phyloP scores from a whole-genome alignment of 2,888 invertebrate species.

The Drosophila flavopinicola region DNA sequence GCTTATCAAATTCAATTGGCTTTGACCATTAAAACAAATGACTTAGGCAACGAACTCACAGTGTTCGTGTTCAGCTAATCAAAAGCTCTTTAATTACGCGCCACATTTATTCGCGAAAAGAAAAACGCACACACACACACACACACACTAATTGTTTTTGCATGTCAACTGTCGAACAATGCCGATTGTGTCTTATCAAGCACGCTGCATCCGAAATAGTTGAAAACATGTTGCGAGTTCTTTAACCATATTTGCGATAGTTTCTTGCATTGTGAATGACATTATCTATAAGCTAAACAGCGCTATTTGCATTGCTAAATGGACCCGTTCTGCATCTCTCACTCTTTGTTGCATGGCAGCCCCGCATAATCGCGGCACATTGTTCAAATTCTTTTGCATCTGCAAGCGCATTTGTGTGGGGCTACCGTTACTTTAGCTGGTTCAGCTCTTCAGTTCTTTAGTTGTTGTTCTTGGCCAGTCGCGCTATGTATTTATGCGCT shows the following conservation, averaged over 20 bases:
- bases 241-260: slow-evolving; percentile 69
- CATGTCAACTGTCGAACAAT: slow-evolving; percentile 58
- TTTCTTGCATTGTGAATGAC: slow-evolving; percentile 73
- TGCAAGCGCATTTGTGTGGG: slow-evolving; percentile 74
- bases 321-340: slow-evolving; percentile 41
- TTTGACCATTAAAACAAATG: slow-evolving; percentile 44
- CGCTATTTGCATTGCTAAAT: slow-evolving; percentile 78
- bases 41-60: slow-evolving; percentile 51
- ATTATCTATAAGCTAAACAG: slow-evolving; percentile 78
- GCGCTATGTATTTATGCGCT: slow-evolving; percentile 73
- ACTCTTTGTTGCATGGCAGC: slow-evolving; percentile 9
- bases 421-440: slow-evolving; percentile 65
- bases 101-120: too few species aligned
- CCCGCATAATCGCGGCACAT: slow-evolving; percentile 63
- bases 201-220: slow-evolving; percentile 49
- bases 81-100: slow-evolving; percentile 44
- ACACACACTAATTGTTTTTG: slow-evolving; percentile 53
- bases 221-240: slow-evolving; percentile 70
- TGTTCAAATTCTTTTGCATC: slow-evolving; percentile 75
- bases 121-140: slow-evolving; percentile 7
- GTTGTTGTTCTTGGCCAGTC: slow-evolving; percentile 43
- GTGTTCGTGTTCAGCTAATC: slow-evolving; percentile 17
- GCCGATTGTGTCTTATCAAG: slow-evolving; percentile 53
- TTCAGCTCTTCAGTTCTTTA: slow-evolving; percentile 19
- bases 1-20: slow-evolving; percentile 24